Percentiles rank a stretch among this genome's conserved stretches.
These are phyloP conservation scores for Formica exsecta DNA, from an alignment of 1,140 invertebrate genomes.

Conservation along the genomic window DNA sequence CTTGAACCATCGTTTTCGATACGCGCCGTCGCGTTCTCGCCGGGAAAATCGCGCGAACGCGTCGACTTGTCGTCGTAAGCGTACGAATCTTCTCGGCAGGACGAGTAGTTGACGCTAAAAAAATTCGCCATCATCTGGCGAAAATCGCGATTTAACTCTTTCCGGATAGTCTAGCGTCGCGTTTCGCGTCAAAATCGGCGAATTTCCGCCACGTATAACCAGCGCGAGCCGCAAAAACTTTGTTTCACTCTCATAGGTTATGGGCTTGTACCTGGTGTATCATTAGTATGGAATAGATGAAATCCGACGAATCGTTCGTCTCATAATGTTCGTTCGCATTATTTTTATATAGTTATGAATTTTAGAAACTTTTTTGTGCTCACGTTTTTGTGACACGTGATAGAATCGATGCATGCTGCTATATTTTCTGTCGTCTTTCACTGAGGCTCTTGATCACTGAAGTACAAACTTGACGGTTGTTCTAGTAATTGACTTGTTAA, in stretches of 20 bases:
- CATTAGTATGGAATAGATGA: not conserved
- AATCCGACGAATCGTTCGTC: not conserved
- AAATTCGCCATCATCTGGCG: constrained; percentile 25
- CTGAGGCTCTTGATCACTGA: not conserved
- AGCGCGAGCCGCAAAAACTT: not conserved
- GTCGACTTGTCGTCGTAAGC: constrained; percentile 60
- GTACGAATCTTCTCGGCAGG: constrained; percentile 60
- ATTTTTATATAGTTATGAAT: constrained; percentile 5
- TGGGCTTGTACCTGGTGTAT: constrained; percentile 52
- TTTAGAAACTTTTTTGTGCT: not conserved
- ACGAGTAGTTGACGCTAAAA: constrained; percentile 59
- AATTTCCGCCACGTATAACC: not conserved
- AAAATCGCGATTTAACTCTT: not conserved
- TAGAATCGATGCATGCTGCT: not conserved
- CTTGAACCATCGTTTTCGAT: constrained; percentile 41
- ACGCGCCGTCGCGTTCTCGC: constrained; percentile 31
- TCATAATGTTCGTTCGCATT: not conserved
- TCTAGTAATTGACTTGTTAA: constrained; percentile 19
- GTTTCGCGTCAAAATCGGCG: not conserved
- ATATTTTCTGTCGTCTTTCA: not conserved
- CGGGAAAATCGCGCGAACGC: constrained; percentile 53
- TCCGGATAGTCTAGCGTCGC: not conserved
- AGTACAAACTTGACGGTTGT: not conserved
- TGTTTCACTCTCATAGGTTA: constrained; percentile 72
- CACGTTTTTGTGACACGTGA: too few relatives aligned